Evolutionary conservation across 2,797 vertebrate species (phyloP).

Genomic region (Poecilia velifera): DNA sequence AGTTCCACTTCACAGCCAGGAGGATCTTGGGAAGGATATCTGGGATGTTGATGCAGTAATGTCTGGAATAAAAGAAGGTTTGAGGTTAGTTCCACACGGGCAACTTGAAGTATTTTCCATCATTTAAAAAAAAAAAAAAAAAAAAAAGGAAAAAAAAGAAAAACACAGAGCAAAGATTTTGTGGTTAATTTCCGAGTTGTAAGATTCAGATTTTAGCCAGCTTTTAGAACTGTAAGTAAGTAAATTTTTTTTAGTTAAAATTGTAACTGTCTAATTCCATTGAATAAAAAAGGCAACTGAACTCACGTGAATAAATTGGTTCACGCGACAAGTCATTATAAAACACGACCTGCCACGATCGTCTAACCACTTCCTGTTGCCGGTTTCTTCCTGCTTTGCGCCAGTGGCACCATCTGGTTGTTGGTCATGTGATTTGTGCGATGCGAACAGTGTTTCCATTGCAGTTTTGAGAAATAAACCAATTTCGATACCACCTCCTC

Average conservation of each 20-base stretch:
- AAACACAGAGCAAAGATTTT: background rate
- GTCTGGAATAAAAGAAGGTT: slow-evolving; percentile 73
- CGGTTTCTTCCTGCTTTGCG: no score
- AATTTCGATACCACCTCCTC: no score
- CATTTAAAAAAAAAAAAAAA: background rate
- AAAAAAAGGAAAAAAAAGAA: background rate
- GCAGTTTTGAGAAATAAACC: no score
- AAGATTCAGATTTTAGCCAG: background rate
- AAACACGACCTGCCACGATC: no score
- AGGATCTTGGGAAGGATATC: slow-evolving; percentile 98
- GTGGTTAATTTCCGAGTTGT: background rate
- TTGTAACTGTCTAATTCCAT: background rate
- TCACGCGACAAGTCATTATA: no score
- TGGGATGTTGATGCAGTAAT: slow-evolving; percentile 92
- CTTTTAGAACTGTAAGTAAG: background rate
- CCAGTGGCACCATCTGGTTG: no score
- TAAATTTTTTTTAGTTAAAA: background rate
- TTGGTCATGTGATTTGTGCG: no score
- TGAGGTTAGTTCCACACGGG: background rate
- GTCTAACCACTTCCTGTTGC: no score
- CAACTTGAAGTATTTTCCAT: background rate
- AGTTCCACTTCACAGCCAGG: slow-evolving; percentile 98
- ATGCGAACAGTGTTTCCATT: no score
- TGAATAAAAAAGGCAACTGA: no score
- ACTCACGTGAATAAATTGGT: no score